Evolutionary conservation across 53 echinoderm and acorn worm species (phyloP).

Genomic region (Stichopus horrens): DNA sequence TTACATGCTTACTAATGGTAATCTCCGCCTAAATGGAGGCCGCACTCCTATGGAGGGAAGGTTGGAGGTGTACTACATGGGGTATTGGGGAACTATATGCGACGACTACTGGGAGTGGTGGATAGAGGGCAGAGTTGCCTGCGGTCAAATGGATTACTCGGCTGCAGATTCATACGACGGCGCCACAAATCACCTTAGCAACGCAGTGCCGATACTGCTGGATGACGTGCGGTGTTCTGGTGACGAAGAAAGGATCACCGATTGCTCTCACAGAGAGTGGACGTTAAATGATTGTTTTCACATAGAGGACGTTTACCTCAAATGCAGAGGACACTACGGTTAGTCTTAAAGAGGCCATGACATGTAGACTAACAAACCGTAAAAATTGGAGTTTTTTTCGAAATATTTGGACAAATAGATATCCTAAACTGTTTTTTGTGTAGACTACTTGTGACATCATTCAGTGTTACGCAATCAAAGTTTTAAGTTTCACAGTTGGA

Average conservation of each 20-base stretch:
- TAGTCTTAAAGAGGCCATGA: background rate
- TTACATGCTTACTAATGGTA: background rate
- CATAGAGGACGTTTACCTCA: conserved; percentile 8
- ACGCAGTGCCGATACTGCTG: conserved; percentile 7
- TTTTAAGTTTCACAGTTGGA: no score
- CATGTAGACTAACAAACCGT: no score
- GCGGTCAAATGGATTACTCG: conserved; percentile 22
- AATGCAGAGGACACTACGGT: conserved; percentile 33
- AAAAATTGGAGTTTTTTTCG: no score
- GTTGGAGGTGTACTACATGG: conserved; percentile 26
- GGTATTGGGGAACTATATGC: conserved; percentile 34
- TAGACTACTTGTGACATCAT: no score
- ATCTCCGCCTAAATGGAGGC: conserved; percentile 27
- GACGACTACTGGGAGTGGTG: conserved; percentile 28
- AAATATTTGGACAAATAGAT: no score
- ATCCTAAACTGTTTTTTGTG: no score
- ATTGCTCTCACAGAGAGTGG: conserved; percentile 23
- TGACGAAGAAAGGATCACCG: conserved; percentile 10
- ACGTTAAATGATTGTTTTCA: conserved; percentile 11
- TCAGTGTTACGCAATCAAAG: no score
- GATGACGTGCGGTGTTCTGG: conserved; percentile 31
- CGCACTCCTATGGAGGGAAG: conserved; percentile 21
- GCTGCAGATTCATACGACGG: background rate
- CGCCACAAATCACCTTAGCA: background rate
- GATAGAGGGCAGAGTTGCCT: conserved; percentile 12